Base-by-base conservation (phyloP, 2,113 vertebrate species). In the Crotalus viridis region DNA sequence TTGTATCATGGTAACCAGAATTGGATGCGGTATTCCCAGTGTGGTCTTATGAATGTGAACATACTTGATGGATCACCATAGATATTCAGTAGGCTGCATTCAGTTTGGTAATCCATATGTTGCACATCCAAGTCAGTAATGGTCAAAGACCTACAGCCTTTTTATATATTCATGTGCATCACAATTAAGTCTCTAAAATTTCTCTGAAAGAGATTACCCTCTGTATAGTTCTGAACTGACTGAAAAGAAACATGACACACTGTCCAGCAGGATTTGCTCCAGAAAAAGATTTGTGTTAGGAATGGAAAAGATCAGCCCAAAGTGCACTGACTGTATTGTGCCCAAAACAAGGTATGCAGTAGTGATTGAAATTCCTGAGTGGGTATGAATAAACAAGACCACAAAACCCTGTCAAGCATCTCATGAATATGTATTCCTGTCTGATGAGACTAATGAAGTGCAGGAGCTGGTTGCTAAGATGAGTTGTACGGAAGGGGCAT, bases 401-500 rank as follows among this genome's bases (percentile, higher is more conserved):
- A 90, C 96, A 96, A 93, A 97, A 91, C 87, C 94, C 90, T 94
- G 91, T 92, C 87, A 94, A 95, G 57, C n/a, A 93, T 95, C 93
- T 86, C 39, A 91, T 93, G 86, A 92, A 95, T 55, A 87, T 98
- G 89, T 98, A 98, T 97, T 98, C 94, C 94, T 97, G 87, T 55
- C 93, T 95, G 93, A 91, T 92, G 89, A 96, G 92, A 95, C 92
- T 95, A 97, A 97, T 95, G 91, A 96, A 96, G 89, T 92, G 61
- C 51, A 91, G 94, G 92, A 81, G 51, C 10, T 90, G 90, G 95
- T 96, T 92, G 94, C 92, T 95, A 89, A 95, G 95, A 94, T 85
- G 89, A 95, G 89, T 89, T 2, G 5, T 21, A 51, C 52, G 54
- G 85, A 91, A 57, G 89, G 7, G 43, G 93, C 94, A 93, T 90